Evolutionary conservation across 2,113 vertebrate species (phyloP).

Genomic region (Hippocampus guttulatus): DNA sequence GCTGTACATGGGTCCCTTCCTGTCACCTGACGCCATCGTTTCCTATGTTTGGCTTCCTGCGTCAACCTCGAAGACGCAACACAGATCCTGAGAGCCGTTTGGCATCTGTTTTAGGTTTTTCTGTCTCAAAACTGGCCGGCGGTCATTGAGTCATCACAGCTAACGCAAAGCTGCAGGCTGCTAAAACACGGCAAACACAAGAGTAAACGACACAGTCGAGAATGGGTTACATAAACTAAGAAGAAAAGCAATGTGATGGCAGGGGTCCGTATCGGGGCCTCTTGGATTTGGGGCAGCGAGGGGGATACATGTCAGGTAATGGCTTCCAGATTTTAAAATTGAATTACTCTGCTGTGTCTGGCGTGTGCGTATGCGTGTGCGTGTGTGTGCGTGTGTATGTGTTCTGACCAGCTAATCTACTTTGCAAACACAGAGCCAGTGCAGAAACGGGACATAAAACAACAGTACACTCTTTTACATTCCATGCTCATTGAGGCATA

Average conservation of each 20-base stretch:
- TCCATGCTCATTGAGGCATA: background rate
- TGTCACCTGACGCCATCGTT: constrained; percentile 66
- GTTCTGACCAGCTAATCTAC: constrained; percentile 14
- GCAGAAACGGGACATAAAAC: background rate
- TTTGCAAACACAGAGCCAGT: constrained; percentile 16
- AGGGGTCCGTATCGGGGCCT: constrained; percentile 56
- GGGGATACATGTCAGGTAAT: constrained; percentile 65
- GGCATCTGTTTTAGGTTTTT: background rate
- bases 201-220: constrained; percentile 6
- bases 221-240: background rate
- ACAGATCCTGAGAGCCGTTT: background rate
- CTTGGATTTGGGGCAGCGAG: constrained; percentile 41
- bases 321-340: constrained; percentile 69
- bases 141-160: too few species aligned
- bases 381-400: too few species aligned
- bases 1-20: constrained; percentile 54
- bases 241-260: constrained; percentile 31
- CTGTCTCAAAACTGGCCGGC: background rate
- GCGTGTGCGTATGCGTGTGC: constrained; percentile 20
- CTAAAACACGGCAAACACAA: background rate
- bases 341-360: constrained; percentile 53
- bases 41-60: constrained; percentile 49
- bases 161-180: too few species aligned
- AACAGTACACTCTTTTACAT: background rate
- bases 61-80: constrained; percentile 30